These are phyloP conservation scores for Verasper variegatus DNA, from an alignment of 2,113 vertebrate species.

Conservation along the genomic window DNA sequence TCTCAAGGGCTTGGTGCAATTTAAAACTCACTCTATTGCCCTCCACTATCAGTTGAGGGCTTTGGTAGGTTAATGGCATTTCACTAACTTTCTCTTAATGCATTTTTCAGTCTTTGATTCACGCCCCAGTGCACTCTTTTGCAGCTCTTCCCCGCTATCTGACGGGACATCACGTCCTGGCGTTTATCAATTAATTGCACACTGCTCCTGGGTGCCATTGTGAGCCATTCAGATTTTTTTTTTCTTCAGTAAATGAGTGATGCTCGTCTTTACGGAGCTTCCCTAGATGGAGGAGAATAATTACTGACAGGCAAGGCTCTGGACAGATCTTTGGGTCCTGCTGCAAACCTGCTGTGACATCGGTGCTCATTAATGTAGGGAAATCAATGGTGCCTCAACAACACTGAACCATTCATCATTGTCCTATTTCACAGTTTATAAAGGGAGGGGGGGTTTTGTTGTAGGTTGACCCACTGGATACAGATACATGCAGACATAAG, in stretches of 20 bases:
- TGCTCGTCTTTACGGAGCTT: constrained; percentile 66
- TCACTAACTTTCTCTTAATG: constrained; percentile 79
- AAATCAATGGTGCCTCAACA: background rate
- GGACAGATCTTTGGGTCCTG: constrained; percentile 55
- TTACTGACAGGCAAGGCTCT: constrained; percentile 67
- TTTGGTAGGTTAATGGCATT: constrained; percentile 82
- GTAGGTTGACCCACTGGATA: background rate
- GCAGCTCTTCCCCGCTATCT: constrained; percentile 73
- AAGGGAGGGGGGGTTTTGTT: too few species aligned
- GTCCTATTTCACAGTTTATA: background rate
- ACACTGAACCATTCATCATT: background rate
- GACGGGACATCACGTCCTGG: constrained; percentile 75
- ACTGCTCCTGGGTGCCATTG: constrained; percentile 74
- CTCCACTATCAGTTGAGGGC: constrained; percentile 76
- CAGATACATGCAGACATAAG: background rate
- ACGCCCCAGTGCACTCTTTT: constrained; percentile 72
- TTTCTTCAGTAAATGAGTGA: constrained; percentile 69
- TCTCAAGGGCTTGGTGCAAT: constrained; percentile 77
- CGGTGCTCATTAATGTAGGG: constrained; percentile 14
- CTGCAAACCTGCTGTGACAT: constrained; percentile 45
- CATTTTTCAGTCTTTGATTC: constrained; percentile 77
- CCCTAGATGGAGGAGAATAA: constrained; percentile 64
- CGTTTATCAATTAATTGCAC: constrained; percentile 84
- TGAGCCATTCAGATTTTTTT: constrained; percentile 65
- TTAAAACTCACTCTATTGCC: constrained; percentile 76